phyloP scores from a whole-genome alignment of 2,113 vertebrate genomes.

The Stigmatopora nigra region DNA sequence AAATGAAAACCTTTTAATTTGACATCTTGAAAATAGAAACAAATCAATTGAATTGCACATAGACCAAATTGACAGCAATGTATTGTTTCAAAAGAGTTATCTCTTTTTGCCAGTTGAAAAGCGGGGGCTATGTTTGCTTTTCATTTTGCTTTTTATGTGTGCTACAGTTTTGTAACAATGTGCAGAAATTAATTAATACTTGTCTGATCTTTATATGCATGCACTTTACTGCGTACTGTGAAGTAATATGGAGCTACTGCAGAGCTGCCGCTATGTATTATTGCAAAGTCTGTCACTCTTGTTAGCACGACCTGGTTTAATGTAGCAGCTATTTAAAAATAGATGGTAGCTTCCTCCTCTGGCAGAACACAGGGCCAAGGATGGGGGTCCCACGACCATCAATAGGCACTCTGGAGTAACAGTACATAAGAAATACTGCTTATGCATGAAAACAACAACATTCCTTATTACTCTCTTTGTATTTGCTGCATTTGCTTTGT shows the following conservation, averaged over 20 bases:
- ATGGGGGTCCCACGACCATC: slow-evolving; percentile 42
- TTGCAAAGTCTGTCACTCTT: slow-evolving; percentile 36
- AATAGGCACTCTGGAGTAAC: slow-evolving; percentile 56
- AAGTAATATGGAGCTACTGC: slow-evolving; percentile 14
- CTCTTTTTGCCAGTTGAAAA: no score
- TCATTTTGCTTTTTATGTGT: no score
- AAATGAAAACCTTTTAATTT: no score
- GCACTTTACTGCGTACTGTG: neutral
- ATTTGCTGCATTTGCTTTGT: slow-evolving; percentile 16
- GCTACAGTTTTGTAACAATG: no score
- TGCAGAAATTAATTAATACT: neutral
- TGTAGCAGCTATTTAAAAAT: slow-evolving; percentile 60
- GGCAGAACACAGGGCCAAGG: slow-evolving; percentile 44
- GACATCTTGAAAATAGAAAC: neutral
- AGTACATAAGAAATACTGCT: slow-evolving; percentile 11
- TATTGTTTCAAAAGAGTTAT: neutral
- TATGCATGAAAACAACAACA: slow-evolving; percentile 20
- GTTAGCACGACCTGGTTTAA: slow-evolving; percentile 53
- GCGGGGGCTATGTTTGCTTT: no score
- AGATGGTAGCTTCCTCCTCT: slow-evolving; percentile 53
- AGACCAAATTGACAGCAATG: neutral
- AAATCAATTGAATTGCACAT: neutral
- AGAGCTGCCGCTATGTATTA: slow-evolving; percentile 44
- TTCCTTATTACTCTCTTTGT: slow-evolving; percentile 18
- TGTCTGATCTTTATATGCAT: neutral